Conservation (phyloP, 2,888 invertebrate species). For the Diloba caeruleocephala region DNA sequence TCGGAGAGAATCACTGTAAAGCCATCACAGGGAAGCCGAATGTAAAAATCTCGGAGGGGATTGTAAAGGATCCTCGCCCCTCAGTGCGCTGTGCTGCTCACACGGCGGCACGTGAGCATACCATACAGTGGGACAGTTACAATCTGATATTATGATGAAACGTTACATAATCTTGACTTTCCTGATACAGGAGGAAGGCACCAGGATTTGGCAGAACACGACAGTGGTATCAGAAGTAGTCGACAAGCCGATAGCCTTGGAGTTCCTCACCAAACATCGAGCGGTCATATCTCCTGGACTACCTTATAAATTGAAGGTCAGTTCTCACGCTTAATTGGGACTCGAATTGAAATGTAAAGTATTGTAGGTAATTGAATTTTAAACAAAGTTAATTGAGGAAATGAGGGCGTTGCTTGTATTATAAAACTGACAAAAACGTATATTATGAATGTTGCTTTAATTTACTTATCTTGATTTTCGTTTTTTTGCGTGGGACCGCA, state of each 20-base stretch:
- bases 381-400: not conserved
- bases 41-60: no score
- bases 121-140: no score
- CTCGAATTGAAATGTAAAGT: no score
- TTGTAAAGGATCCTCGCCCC: no score
- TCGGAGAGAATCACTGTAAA: no score
- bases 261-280: conserved; percentile 88
- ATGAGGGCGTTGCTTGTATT: not conserved
- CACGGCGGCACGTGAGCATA: no score
- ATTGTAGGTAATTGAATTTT: not conserved
- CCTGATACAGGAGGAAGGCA: conserved; percentile 89
- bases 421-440: not conserved
- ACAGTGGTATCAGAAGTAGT: conserved; percentile 89
- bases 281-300: conserved; percentile 92
- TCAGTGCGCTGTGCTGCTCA: no score
- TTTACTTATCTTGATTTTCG: no score
- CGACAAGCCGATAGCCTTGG: conserved; percentile 87
- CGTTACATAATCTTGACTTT: not conserved
- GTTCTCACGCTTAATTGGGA: not conserved
- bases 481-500: no score
- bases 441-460: not conserved
- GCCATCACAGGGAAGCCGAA: no score
- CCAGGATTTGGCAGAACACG: conserved; percentile 90
- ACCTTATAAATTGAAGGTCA: conserved; percentile 91
- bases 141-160: no score